These are phyloP conservation scores for Lymantria monacha DNA, from an alignment of 2,888 invertebrate genomes.

Conservation along the genomic window DNA sequence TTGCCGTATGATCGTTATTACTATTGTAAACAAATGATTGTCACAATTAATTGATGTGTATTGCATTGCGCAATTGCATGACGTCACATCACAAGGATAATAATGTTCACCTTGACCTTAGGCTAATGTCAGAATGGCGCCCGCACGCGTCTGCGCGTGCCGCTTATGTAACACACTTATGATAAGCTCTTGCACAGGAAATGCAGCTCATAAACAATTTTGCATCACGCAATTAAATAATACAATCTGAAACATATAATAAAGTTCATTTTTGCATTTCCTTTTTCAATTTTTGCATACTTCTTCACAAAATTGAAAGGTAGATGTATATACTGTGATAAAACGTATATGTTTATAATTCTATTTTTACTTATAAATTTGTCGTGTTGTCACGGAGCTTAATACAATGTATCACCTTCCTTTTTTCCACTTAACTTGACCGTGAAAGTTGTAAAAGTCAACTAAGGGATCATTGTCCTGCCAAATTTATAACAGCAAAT, in stretches of 20 bases:
- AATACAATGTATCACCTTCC: too few species aligned
- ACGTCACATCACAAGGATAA: constrained; percentile 67
- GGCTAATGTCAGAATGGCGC: constrained; percentile 59
- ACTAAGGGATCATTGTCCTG: too few species aligned
- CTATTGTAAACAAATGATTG: constrained; percentile 18
- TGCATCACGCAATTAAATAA: constrained; percentile 6
- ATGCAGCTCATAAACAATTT: constrained; percentile 23
- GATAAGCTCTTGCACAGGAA: constrained; percentile 44
- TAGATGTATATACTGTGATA: too few species aligned
- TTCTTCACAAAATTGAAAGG: too few species aligned
- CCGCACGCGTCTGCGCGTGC: constrained; percentile 47
- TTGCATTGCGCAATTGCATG: constrained; percentile 40
- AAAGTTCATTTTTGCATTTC: too few species aligned
- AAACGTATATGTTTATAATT: too few species aligned
- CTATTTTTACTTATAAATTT: too few species aligned
- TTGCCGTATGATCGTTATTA: constrained; percentile 4
- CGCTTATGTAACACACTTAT: constrained; percentile 49
- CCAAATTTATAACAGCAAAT: too few species aligned
- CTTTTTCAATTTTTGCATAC: too few species aligned
- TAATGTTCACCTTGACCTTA: constrained; percentile 73
- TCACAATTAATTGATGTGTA: constrained; percentile 35
- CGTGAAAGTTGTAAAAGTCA: too few species aligned
- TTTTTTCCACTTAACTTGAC: too few species aligned
- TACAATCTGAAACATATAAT: not conserved
- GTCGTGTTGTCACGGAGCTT: too few species aligned